phyloP scores from a whole-genome alignment of 2,888 invertebrate genomes.

The Drosophila neonasuta region DNA sequence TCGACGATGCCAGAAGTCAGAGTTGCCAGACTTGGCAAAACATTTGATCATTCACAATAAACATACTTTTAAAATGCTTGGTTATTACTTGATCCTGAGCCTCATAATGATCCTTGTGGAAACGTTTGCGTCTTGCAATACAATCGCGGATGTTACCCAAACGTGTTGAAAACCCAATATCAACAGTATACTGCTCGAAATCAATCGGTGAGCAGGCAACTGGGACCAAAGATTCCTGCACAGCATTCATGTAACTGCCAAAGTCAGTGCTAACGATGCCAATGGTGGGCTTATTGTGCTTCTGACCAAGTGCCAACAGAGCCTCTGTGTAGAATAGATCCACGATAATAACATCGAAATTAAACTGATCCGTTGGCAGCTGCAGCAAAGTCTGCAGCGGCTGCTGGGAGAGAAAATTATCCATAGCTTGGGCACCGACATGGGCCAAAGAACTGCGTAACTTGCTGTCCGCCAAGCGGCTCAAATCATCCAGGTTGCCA shows the following conservation, averaged over 20 bases:
- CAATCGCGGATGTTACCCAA: slow-evolving; percentile 83
- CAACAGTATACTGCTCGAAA: slow-evolving; percentile 70
- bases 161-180: slow-evolving; percentile 83
- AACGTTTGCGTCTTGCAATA: slow-evolving; percentile 73
- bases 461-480: slow-evolving; percentile 49
- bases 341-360: slow-evolving; percentile 81
- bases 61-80: slow-evolving; percentile 79
- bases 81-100: slow-evolving; percentile 78
- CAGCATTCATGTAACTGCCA: slow-evolving; percentile 81
- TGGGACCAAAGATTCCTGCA: slow-evolving; percentile 82
- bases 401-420: slow-evolving; percentile 73
- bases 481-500: slow-evolving; percentile 60
- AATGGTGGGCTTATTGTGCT: slow-evolving; percentile 81
- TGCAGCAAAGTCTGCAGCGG: slow-evolving; percentile 63
- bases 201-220: slow-evolving; percentile 83
- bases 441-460: slow-evolving; percentile 72
- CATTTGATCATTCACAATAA: slow-evolving; percentile 20
- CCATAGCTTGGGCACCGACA: slow-evolving; percentile 72
- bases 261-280: slow-evolving; percentile 81
- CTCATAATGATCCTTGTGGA: slow-evolving; percentile 73
- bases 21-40: background rate
- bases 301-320: slow-evolving; percentile 80
- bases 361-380: slow-evolving; percentile 79
- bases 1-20: background rate
- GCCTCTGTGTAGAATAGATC: slow-evolving; percentile 83